A percentile compares a stretch with the other conserved stretches of the same genome.
Conservation (phyloP, 2,797 vertebrate genomes). For the Loris lydekkerianus region DNA sequence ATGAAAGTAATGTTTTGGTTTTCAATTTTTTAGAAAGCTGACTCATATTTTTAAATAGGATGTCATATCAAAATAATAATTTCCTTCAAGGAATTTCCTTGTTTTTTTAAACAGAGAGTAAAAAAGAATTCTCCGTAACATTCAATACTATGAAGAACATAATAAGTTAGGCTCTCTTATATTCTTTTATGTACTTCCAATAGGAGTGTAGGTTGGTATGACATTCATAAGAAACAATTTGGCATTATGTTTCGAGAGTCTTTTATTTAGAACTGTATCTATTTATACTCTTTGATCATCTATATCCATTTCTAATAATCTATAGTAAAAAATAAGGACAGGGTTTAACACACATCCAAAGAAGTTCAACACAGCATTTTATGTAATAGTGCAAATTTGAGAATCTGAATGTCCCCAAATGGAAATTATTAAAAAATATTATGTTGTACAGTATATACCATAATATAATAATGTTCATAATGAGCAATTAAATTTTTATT, state of each 20-base stretch:
- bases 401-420: not conserved
- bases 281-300: not conserved
- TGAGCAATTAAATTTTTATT: not conserved
- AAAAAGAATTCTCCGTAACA: not conserved
- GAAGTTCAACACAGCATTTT: not conserved
- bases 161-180: not conserved
- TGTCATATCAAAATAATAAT: constrained; percentile 51
- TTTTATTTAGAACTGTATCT: not conserved
- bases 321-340: constrained; percentile 42
- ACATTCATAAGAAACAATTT: not conserved
- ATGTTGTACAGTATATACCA: not conserved
- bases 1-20: not conserved
- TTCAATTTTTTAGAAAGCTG: constrained; percentile 41
- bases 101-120: constrained; percentile 18
- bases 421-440: constrained; percentile 29
- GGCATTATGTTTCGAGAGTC: not conserved
- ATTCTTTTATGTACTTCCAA: not conserved
- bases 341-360: not conserved
- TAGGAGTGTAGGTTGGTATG: not conserved
- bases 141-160: not conserved
- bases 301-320: constrained; percentile 22
- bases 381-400: not conserved
- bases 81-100: constrained; percentile 54
- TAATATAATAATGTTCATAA: not conserved
- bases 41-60: constrained; percentile 52